Evolutionary conservation across 2,113 vertebrate genomes (phyloP).

Genomic region (Plecturocebus donacophilus): DNA sequence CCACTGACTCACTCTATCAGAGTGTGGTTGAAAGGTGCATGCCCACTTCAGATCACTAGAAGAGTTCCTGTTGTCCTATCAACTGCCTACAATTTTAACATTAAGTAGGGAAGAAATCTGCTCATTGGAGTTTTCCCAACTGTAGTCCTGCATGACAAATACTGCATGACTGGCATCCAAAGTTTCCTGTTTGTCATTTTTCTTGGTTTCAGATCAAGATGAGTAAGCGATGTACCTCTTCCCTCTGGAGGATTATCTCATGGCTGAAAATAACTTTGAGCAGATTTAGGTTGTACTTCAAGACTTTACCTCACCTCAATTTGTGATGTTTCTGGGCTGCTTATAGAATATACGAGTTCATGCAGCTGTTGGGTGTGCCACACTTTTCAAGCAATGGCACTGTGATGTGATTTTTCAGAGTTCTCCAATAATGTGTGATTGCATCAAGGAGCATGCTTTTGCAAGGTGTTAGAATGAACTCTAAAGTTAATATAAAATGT

Average conservation of each 20-base stretch:
- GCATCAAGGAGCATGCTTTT: neutral
- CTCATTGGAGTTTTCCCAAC: neutral
- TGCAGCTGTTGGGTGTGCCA: neutral
- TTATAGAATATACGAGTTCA: neutral
- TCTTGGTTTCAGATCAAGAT: conserved; percentile 42
- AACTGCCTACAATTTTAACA: neutral
- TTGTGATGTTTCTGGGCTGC: neutral
- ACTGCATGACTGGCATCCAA: neutral
- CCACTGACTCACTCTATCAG: neutral
- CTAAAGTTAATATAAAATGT: neutral
- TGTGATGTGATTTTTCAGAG: neutral
- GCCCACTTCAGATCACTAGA: neutral
- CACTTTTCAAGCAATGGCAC: neutral
- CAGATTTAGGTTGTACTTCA: neutral
- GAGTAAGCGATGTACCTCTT: neutral
- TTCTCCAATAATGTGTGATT: neutral
- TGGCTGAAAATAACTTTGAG: neutral
- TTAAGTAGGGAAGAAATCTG: neutral
- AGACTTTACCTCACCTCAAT: neutral
- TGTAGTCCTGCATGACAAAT: neutral
- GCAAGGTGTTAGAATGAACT: neutral
- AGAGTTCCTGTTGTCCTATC: neutral
- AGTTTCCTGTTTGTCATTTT: neutral
- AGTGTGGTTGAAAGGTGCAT: neutral
- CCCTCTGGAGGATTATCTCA: neutral